Evolutionary conservation across 2,113 vertebrate species (phyloP), one percentile per base, ranked within the genome.

Genomic region (Sterna hirundo): DNA sequence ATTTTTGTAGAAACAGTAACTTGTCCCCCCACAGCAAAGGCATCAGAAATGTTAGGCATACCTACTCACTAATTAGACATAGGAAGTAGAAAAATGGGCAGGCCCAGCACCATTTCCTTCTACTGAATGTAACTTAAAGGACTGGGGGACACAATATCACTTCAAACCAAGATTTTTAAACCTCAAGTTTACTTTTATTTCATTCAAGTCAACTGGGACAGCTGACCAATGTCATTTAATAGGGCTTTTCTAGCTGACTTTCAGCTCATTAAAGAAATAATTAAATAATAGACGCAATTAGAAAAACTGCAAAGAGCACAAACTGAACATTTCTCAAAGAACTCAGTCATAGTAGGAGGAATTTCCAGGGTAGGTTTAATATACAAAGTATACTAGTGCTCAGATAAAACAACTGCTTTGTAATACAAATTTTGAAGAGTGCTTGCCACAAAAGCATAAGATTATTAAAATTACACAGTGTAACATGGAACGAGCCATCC

Each of bases 401-500:
- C 3, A 4, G 51, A 34, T 86, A 22, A 69, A 88, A 64, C 36
- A 54, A 60, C 29, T 3, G 1, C 49, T 95, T 90, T 42, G 21
- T n/a, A 88, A 55, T 12, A 66, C 42, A 74, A 22, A 36, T 21
- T 65, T 58, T 69, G 77, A 69, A 62, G 29, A 44, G 16, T 3
- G 19, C n/a, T 77, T 64, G 15, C 11, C 8, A 3, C 13, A 62
- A 18, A 93, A 71, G n/a, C 32, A 1, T 9, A 52, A 29, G 20
- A 49, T 38, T 4, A 11, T 58, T 49, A 71, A 64, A 87, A 25
- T 21, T 13, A 55, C 19, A 16, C 4, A 36, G 29, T 30, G 6
- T 14, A 61, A 79, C 8, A 30, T 0, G 1, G 8, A 17, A 44
- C 7, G 8, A 61, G n/a, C 29, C n/a, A 30, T 9, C 32, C 47